Percentiles rank a stretch among this genome's conserved stretches.
Conservation (phyloP, 2,113 vertebrate species). For the Theropithecus gelada region DNA sequence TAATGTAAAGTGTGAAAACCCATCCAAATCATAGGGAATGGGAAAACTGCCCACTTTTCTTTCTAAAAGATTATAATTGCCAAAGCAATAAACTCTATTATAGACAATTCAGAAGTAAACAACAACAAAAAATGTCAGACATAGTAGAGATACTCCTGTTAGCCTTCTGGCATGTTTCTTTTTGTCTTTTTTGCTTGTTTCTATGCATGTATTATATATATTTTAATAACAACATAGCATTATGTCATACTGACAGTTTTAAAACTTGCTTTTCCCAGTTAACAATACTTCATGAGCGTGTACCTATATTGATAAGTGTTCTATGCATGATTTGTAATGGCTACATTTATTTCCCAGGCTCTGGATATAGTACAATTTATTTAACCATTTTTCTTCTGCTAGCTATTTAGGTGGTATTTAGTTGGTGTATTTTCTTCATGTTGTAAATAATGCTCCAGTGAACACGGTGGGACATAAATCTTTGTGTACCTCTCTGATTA, state of each 20-base stretch:
- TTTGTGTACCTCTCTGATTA: slow-evolving; percentile 41
- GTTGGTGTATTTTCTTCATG: not conserved
- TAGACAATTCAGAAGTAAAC: slow-evolving; percentile 3
- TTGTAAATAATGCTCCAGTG: slow-evolving; percentile 27
- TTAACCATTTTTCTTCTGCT: slow-evolving; percentile 28
- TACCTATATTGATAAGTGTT: not conserved
- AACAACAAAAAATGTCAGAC: not conserved
- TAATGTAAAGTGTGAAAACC: not conserved
- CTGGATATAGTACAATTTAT: not conserved
- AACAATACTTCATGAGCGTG: not conserved
- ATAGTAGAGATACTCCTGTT: not conserved
- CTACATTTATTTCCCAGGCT: slow-evolving; percentile 25
- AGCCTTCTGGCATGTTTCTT: not conserved
- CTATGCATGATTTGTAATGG: not conserved
- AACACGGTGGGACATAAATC: not conserved
- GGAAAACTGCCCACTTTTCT: not conserved
- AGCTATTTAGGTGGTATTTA: slow-evolving; percentile 7
- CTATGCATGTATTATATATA: not conserved
- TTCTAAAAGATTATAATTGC: not conserved
- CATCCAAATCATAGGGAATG: not conserved
- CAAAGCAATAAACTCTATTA: not conserved
- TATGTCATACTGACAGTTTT: not conserved
- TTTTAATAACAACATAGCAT: slow-evolving; percentile 27
- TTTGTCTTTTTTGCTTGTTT: slow-evolving; percentile 39
- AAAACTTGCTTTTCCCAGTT: slow-evolving; percentile 10